These are phyloP conservation scores for Paramuricea clavata DNA, from an alignment of 92 coral and sea anemone species.

Conservation along the genomic window DNA sequence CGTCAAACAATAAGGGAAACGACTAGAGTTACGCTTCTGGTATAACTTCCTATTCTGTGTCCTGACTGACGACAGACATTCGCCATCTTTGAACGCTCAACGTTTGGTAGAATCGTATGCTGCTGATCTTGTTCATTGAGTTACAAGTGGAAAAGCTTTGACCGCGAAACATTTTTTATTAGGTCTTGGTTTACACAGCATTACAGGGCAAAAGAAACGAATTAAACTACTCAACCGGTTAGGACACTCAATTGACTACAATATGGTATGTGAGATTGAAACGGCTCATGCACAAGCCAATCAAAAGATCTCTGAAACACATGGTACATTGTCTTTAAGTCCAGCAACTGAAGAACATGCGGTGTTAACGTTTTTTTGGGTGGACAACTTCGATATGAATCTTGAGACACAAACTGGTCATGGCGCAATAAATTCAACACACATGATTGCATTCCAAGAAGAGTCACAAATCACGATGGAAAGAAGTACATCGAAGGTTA, in stretches of 20 bases:
- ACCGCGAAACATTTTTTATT: background rate
- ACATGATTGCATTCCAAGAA: constrained; percentile 30
- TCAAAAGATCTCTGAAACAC: background rate
- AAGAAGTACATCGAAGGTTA: background rate
- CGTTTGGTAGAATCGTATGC: background rate
- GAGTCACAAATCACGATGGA: background rate
- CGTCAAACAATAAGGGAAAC: no score
- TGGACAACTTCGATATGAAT: constrained; percentile 26
- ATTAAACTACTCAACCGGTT: background rate
- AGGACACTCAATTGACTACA: background rate
- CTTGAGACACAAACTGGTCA: constrained; percentile 14
- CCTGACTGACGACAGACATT: background rate
- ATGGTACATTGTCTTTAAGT: no score
- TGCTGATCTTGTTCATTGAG: background rate
- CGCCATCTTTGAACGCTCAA: background rate
- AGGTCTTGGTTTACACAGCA: constrained; percentile 8
- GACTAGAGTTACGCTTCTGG: no score
- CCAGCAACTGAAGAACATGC: background rate
- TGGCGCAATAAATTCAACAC: constrained; percentile 14
- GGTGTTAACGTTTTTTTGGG: constrained; percentile 27
- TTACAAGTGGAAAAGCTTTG: constrained; percentile 8
- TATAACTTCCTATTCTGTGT: no score
- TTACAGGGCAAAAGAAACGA: constrained; percentile 4
- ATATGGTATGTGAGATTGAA: constrained; percentile 9
- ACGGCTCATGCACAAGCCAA: constrained; percentile 9